These are phyloP conservation scores for Drosophila prolongata DNA, from an alignment of 2,888 invertebrate species.

Conservation along the genomic window DNA sequence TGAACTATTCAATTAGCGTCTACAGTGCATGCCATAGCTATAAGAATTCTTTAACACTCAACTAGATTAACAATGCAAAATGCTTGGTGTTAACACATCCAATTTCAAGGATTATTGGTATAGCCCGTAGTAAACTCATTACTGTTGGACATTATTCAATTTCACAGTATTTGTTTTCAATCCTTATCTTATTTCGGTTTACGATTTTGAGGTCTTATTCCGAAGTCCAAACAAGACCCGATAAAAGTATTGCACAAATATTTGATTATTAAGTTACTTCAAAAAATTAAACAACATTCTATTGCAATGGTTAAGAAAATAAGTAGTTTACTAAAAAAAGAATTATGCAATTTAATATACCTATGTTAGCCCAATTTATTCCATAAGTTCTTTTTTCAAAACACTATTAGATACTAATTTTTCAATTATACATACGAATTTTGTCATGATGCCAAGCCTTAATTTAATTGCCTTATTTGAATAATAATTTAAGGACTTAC, in stretches of 20 bases:
- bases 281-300: no score
- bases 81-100: no score
- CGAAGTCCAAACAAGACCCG: constrained; percentile 11
- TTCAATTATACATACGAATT: neutral
- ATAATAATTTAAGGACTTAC: neutral
- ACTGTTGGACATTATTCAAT: no score
- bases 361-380: constrained; percentile 8
- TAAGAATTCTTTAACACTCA: constrained; percentile 2
- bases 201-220: neutral
- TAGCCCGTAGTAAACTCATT: neutral
- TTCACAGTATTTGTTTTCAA: no score
- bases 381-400: neutral
- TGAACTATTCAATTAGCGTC: constrained; percentile 14
- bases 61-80: neutral
- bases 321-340: neutral
- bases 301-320: neutral
- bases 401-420: neutral
- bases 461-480: neutral
- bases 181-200: neutral
- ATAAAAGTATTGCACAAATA: constrained; percentile 13
- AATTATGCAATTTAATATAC: neutral
- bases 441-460: neutral
- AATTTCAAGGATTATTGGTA: no score
- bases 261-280: no score
- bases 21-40: constrained; percentile 19